Percentiles rank a stretch among this genome's conserved stretches.
Evolutionary conservation across 2,888 invertebrate species (phyloP).

Genomic region (Drosophila anomelani): DNA sequence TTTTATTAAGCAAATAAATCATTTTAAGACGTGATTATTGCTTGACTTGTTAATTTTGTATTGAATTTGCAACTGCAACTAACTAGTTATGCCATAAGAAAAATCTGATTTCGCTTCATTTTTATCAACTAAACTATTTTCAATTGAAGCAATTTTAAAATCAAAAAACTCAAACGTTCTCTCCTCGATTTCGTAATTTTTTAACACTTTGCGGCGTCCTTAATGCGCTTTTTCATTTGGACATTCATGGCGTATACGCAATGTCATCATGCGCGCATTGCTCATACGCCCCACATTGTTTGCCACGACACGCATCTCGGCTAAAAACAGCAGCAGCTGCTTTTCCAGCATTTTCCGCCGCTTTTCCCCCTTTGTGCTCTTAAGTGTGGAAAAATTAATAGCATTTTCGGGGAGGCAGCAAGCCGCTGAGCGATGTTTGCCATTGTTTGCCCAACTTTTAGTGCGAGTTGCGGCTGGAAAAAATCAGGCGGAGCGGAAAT

Average conservation of each 20-base stretch:
- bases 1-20: neutral
- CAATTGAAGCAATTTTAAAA: neutral
- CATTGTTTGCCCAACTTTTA: slow-evolving; percentile 34
- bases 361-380: slow-evolving; percentile 5
- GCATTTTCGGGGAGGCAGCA: slow-evolving; percentile 22
- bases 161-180: neutral
- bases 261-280: slow-evolving; percentile 30
- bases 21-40: neutral
- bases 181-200: neutral
- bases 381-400: slow-evolving; percentile 29
- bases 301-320: slow-evolving; percentile 13
- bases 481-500: slow-evolving; percentile 53
- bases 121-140: neutral
- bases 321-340: slow-evolving; percentile 11
- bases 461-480: slow-evolving; percentile 8
- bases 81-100: neutral
- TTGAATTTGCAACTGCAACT: neutral
- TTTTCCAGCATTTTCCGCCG: slow-evolving; percentile 2
- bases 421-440: slow-evolving; percentile 29
- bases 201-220: neutral
- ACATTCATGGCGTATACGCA: slow-evolving; percentile 36
- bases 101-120: neutral
- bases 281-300: slow-evolving; percentile 37
- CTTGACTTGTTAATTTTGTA: neutral
- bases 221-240: slow-evolving; percentile 14